Evolutionary conservation across 2,888 invertebrate species (phyloP).

Genomic region (Megastigmus dorsalis): DNA sequence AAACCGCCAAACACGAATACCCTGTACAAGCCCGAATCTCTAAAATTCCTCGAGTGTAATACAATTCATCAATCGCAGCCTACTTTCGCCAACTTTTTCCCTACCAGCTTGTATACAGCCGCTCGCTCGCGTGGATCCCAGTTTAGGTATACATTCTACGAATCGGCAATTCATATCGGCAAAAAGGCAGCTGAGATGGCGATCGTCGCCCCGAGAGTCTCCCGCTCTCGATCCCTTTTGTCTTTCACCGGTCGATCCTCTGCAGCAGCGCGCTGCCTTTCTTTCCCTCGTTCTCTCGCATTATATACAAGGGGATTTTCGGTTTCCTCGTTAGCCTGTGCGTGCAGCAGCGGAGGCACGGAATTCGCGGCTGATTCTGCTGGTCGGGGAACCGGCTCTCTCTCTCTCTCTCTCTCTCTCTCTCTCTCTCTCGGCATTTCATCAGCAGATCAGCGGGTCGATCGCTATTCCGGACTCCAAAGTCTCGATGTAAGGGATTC

Average conservation of each 20-base stretch:
- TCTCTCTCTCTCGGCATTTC: no score
- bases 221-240: no score
- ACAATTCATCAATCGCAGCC: constrained; percentile 44
- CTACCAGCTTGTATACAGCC: no score
- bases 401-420: no score
- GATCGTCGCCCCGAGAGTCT: constrained; percentile 11
- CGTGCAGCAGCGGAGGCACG: constrained; percentile 7
- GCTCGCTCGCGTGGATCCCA: no score
- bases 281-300: constrained; percentile 7
- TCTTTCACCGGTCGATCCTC: no score
- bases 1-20: no score
- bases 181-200: constrained; percentile 56
- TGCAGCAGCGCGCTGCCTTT: background rate
- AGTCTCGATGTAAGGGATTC: no score
- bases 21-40: constrained; percentile 13
- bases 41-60: constrained; percentile 29
- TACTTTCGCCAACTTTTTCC: constrained; percentile 20
- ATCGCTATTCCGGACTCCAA: constrained; percentile 15
- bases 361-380: constrained; percentile 27
- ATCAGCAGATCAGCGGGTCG: background rate
- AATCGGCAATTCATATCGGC: constrained; percentile 65
- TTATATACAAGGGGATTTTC: constrained; percentile 19
- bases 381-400: no score
- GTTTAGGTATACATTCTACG: no score
- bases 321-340: constrained; percentile 40